Conservation (phyloP, 2,888 invertebrate genomes). For the Drosophila recens region DNA sequence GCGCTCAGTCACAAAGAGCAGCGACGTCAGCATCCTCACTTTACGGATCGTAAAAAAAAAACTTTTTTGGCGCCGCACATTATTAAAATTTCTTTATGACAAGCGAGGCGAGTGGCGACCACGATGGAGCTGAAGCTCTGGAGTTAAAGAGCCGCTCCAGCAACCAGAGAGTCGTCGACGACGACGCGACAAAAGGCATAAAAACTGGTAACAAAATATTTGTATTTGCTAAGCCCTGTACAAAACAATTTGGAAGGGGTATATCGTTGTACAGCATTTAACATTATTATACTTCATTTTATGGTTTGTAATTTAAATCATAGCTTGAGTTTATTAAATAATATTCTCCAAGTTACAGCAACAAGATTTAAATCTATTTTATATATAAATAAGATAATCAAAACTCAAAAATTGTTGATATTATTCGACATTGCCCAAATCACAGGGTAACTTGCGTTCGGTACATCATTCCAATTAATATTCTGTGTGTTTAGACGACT, state of each 20-base stretch:
- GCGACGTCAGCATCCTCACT: slow-evolving; percentile 36
- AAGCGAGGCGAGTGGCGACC: slow-evolving; percentile 55
- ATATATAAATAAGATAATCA: not conserved
- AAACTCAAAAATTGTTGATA: not conserved
- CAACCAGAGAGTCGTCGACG: slow-evolving; percentile 48
- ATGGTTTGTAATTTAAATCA: not conserved
- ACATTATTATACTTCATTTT: not conserved
- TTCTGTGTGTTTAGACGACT: slow-evolving; percentile 21
- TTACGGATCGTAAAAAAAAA: slow-evolving; percentile 69
- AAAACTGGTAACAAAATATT: slow-evolving; percentile 81
- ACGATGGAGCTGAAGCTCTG: slow-evolving; percentile 1
- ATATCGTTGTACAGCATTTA: not conserved
- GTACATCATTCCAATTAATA: not conserved
- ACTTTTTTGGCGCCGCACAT: slow-evolving; percentile 81
- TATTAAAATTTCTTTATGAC: slow-evolving; percentile 82
- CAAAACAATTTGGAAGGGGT: not conserved
- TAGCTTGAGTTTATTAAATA: not conserved
- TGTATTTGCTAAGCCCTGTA: slow-evolving; percentile 52
- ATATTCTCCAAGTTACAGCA: not conserved
- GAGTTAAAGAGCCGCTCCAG: slow-evolving; percentile 50
- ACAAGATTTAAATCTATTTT: too few species aligned
- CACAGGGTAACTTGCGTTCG: slow-evolving; percentile 19
- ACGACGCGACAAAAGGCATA: slow-evolving; percentile 79
- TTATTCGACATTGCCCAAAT: too few species aligned
- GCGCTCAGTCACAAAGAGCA: slow-evolving; percentile 23